Percentiles rank a stretch among this genome's conserved stretches.
These are phyloP conservation scores for Phaetusa simplex DNA, from an alignment of 2,113 vertebrate genomes.

Conservation along the genomic window DNA sequence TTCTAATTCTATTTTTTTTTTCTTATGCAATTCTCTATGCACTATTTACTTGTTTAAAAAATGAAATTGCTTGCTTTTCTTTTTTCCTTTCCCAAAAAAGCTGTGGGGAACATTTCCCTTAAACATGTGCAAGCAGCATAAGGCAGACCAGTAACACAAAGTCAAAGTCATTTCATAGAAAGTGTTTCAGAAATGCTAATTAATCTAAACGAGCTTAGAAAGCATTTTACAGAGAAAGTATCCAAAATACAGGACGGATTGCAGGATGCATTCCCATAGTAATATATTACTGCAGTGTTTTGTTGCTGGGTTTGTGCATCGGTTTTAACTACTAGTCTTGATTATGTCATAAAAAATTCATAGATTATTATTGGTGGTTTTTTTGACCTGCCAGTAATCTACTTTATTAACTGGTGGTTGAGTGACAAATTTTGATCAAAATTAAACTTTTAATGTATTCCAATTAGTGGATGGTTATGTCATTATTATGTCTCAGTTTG, in stretches of 20 bases:
- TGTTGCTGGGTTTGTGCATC: background rate
- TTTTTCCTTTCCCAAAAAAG: background rate
- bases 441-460: background rate
- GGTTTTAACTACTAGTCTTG: background rate
- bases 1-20: background rate
- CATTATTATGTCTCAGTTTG: background rate
- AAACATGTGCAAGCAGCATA: background rate
- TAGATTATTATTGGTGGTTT: background rate
- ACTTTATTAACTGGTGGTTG: background rate
- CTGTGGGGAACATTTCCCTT: background rate
- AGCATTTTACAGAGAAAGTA: background rate
- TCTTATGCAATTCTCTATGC: background rate
- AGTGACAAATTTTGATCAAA: background rate
- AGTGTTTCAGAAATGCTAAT: constrained; percentile 9
- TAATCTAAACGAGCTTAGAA: background rate
- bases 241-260: background rate
- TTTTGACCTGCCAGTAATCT: background rate
- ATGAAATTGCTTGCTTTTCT: background rate
- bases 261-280: background rate
- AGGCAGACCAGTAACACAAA: background rate
- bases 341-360: background rate
- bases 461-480: background rate
- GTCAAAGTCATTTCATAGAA: background rate
- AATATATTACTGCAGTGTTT: background rate
- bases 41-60: background rate